Percentiles rank a stretch among this genome's conserved stretches.
Evolutionary conservation across 2,888 invertebrate genomes (phyloP).

Genomic region (Napeogenes sylphis): DNA sequence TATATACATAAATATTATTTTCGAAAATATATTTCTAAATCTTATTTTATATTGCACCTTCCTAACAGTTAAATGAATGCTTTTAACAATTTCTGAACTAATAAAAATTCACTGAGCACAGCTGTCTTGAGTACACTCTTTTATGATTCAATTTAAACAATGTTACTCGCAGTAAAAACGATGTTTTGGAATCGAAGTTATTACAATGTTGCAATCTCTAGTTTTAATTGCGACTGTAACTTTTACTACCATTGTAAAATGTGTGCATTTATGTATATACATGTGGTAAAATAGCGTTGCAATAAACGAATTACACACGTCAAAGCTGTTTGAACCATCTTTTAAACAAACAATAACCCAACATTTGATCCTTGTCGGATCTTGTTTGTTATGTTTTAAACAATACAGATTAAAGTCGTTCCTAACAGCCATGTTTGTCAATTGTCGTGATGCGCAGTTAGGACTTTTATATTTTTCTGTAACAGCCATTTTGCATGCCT

Average conservation of each 20-base stretch:
- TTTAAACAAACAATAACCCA: background rate
- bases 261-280: background rate
- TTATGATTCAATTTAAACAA: background rate
- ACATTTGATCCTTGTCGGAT: background rate
- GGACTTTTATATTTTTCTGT: background rate
- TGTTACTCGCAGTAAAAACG: background rate
- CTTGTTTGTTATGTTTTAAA: background rate
- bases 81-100: too few relatives aligned
- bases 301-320: conserved; percentile 1
- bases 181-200: background rate
- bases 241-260: conserved; percentile 1
- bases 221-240: conserved; percentile 6
- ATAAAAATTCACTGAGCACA: too few relatives aligned
- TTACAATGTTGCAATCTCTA: conserved; percentile 4
- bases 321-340: background rate
- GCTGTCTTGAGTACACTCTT: too few relatives aligned
- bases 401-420: background rate
- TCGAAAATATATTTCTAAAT: too few relatives aligned
- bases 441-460: background rate
- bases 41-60: too few relatives aligned
- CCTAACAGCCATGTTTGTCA: background rate
- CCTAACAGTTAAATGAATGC: too few relatives aligned
- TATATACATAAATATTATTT: too few relatives aligned
- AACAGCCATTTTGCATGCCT: background rate
- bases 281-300: background rate